phyloP scores from a whole-genome alignment of 2,113 vertebrate species.

The Neolamprologus toae region DNA sequence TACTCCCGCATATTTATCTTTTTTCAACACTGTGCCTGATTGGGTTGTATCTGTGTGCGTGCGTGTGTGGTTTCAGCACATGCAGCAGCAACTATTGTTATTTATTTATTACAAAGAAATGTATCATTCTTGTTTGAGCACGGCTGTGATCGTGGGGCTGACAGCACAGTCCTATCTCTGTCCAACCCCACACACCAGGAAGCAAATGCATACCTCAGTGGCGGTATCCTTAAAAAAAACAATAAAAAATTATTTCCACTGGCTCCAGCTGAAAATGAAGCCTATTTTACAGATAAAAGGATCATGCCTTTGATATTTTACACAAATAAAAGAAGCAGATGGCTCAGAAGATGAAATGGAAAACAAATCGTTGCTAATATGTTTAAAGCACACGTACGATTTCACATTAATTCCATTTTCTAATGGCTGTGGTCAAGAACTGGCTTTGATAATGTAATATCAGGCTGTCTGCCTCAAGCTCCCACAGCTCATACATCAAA shows the following conservation, averaged over 20 bases:
- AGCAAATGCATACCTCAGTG: neutral
- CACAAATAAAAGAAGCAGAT: neutral
- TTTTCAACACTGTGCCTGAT: neutral
- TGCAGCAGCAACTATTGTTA: neutral
- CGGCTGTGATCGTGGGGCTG: neutral
- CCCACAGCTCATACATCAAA: constrained; percentile 40
- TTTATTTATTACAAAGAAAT: neutral
- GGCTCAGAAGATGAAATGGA: neutral
- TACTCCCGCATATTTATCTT: neutral
- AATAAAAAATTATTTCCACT: neutral
- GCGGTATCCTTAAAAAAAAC: neutral
- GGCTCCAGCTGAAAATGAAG: neutral
- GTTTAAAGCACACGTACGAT: neutral
- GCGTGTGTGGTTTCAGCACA: neutral
- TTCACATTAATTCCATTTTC: neutral
- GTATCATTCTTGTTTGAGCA: neutral
- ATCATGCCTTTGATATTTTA: neutral
- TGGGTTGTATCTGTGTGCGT: neutral
- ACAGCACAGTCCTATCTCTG: neutral
- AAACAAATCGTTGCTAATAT: neutral
- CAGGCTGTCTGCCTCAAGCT: neutral
- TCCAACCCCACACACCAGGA: neutral
- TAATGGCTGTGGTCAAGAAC: constrained; percentile 1
- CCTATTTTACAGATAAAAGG: neutral
- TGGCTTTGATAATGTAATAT: constrained; percentile 14